Evolutionary conservation across 2,113 vertebrate genomes (phyloP).

Genomic region (Scatophagus argus): DNA sequence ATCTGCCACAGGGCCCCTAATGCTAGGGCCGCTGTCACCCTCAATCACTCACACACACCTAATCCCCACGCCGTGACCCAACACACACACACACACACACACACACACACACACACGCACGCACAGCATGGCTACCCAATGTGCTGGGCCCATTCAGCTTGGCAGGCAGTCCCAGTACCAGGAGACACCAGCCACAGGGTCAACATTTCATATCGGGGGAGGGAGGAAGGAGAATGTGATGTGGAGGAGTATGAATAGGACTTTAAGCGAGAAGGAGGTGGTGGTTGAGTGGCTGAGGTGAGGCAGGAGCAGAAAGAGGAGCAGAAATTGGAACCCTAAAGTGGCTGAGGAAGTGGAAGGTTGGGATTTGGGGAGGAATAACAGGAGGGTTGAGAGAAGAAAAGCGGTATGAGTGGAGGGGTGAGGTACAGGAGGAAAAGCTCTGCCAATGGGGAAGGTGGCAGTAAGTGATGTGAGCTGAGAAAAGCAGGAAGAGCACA

Average conservation of each 20-base stretch:
- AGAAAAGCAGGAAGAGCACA: neutral
- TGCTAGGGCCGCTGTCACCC: constrained; percentile 84
- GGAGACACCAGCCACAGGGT: constrained; percentile 78
- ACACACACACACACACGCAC: constrained; percentile 53
- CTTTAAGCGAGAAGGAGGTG: neutral
- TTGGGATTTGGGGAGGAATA: neutral
- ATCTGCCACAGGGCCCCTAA: constrained; percentile 84
- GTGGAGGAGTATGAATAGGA: constrained; percentile 2
- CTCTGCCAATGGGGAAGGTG: neutral
- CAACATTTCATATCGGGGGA: constrained; percentile 50
- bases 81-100: constrained; percentile 59
- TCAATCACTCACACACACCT: constrained; percentile 85
- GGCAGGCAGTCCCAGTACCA: constrained; percentile 73
- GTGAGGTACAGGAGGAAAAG: neutral
- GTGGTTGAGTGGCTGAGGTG: neutral
- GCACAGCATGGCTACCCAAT: constrained; percentile 35
- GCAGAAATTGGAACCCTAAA: neutral
- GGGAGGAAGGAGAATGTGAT: constrained; percentile 12
- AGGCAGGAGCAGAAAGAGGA: neutral
- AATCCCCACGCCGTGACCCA: constrained; percentile 82
- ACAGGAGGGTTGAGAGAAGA: neutral
- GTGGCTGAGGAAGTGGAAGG: neutral
- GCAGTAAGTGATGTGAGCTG: neutral
- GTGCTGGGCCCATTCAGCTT: constrained; percentile 60
- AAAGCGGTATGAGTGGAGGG: neutral